Evolutionary conservation across 2,797 vertebrate species (phyloP).

Genomic region (Streptopelia turtur): DNA sequence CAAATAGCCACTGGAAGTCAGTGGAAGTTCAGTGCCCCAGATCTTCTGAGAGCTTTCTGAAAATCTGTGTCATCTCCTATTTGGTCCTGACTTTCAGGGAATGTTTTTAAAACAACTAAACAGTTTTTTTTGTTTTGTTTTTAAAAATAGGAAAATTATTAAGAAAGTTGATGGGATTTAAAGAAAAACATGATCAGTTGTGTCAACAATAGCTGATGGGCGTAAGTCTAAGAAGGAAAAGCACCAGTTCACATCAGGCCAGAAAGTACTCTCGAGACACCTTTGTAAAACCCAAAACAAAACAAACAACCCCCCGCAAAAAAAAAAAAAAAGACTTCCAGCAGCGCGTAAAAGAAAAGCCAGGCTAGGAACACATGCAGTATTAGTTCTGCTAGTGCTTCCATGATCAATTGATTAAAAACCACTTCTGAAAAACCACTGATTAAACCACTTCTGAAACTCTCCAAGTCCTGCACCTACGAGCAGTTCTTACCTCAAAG

Average conservation of each 20-base stretch:
- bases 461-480: background rate
- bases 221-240: background rate
- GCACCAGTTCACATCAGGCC: background rate
- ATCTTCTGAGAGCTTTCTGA: no score
- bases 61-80: no score
- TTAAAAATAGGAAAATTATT: background rate
- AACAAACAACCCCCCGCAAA: background rate
- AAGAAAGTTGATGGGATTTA: background rate
- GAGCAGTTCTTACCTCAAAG: slow-evolving; percentile 86
- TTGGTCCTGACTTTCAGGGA: background rate
- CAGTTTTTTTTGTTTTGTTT: background rate
- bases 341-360: background rate
- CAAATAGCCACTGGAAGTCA: no score
- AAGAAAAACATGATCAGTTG: background rate
- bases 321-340: background rate
- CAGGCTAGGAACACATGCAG: background rate
- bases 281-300: background rate
- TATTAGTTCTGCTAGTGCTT: background rate
- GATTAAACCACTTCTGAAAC: no score
- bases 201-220: background rate
- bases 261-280: background rate
- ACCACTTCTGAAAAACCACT: no score
- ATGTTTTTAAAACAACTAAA: background rate
- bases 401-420: background rate
- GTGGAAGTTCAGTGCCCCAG: no score